phyloP scores from a whole-genome alignment of 2,113 vertebrate species.

The Macaca fascicularis region T2T-MFA8v1.1 NC_088387.1:109393001-109393500 shows the following conservation, averaged over 20 bases:
- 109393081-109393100: background rate
- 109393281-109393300: background rate
- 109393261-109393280: background rate
- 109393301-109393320: background rate
- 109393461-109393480: background rate
- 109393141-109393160: background rate
- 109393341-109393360: background rate
- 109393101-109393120: background rate
- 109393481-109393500: too few relatives aligned
- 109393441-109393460: background rate
- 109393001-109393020: too few relatives aligned
- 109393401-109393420: background rate
- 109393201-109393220: background rate
- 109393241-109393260: background rate
- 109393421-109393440: background rate
- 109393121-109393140: rapidly evolving
- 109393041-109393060: rapidly evolving
- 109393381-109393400: background rate
- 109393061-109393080: background rate
- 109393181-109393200: background rate
- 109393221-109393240: background rate
- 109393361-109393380: background rate
- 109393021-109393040: background rate
- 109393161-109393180: background rate
- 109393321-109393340: background rate